Percentiles rank a stretch among this genome's conserved stretches.
Evolutionary conservation across 2,113 vertebrate species (phyloP).

Genomic region (Leucosticte australis): DNA sequence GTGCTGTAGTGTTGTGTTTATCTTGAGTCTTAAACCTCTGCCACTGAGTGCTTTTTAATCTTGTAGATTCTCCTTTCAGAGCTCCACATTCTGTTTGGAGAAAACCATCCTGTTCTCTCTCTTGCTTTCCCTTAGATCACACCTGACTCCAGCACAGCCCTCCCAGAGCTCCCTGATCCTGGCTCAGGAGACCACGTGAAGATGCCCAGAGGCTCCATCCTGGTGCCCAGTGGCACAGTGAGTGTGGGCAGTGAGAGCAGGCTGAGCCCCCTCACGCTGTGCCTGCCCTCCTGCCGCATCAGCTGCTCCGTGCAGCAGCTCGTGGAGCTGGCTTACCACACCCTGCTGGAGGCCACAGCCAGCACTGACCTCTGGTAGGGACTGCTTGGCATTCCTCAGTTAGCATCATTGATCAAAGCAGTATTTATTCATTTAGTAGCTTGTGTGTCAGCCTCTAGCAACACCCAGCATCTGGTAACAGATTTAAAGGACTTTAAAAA

Average conservation of each 20-base stretch:
- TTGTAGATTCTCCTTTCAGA: neutral
- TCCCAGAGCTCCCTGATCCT: slow-evolving; percentile 79
- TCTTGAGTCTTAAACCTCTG: neutral
- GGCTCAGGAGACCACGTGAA: slow-evolving; percentile 41
- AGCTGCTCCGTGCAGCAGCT: slow-evolving; percentile 90
- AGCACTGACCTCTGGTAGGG: slow-evolving; percentile 88
- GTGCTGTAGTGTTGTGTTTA: neutral
- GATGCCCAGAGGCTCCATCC: neutral
- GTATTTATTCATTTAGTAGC: accelerated
- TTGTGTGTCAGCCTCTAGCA: neutral
- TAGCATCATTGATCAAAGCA: accelerated
- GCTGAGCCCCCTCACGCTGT: slow-evolving; percentile 79
- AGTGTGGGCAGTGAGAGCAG: slow-evolving; percentile 73
- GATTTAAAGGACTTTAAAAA: neutral
- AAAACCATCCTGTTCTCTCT: neutral
- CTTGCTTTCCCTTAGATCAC: slow-evolving; percentile 76
- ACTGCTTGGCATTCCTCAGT: accelerated
- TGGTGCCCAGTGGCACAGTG: neutral
- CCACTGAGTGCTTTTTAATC: accelerated
- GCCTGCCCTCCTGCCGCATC: slow-evolving; percentile 87
- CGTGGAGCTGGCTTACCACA: slow-evolving; percentile 88
- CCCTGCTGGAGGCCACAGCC: slow-evolving; percentile 84
- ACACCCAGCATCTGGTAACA: neutral
- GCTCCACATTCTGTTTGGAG: neutral
- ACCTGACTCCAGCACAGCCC: slow-evolving; percentile 74